These are phyloP conservation scores for Halyomorpha halys DNA, from an alignment of 1,140 invertebrate genomes.

Conservation along the genomic window DNA sequence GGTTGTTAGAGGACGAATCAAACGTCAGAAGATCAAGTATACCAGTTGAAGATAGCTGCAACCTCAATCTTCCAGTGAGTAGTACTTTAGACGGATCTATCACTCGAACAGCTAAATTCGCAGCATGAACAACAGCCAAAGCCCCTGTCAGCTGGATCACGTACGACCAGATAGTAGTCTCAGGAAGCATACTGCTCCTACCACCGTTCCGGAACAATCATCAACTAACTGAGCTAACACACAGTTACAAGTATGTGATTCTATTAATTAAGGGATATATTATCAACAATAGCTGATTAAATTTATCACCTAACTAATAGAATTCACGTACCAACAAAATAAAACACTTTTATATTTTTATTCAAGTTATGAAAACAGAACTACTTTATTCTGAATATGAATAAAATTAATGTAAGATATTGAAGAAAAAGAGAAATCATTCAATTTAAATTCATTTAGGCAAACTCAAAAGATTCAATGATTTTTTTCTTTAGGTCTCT, in stretches of 20 bases:
- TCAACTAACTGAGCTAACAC: conserved; percentile 9
- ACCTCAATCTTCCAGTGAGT: conserved; percentile 46
- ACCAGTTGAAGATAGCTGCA: conserved; percentile 71
- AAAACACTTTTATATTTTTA: too few species aligned
- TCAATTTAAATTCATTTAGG: too few species aligned
- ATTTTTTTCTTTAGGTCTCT: too few species aligned
- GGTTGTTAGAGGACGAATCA: conserved; percentile 52
- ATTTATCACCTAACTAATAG: too few species aligned
- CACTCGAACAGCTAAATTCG: conserved; percentile 55
- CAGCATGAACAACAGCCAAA: conserved; percentile 70
- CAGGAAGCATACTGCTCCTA: conserved; percentile 62
- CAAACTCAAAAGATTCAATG: too few species aligned
- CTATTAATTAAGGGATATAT: not conserved
- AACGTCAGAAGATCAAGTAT: conserved; percentile 77
- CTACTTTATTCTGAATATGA: too few species aligned
- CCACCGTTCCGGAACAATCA: conserved; percentile 9
- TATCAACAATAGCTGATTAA: not conserved
- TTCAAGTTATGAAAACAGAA: too few species aligned
- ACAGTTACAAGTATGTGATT: conserved; percentile 4
- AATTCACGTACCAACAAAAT: too few species aligned
- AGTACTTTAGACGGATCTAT: conserved; percentile 89
- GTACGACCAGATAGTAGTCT: conserved; percentile 88
- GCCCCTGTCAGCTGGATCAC: conserved; percentile 91
- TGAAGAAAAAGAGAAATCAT: too few species aligned
- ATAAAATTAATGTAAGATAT: too few species aligned